Evolutionary conservation across 1,140 invertebrate species (phyloP).

Genomic region (Chlorops oryzae): DNA sequence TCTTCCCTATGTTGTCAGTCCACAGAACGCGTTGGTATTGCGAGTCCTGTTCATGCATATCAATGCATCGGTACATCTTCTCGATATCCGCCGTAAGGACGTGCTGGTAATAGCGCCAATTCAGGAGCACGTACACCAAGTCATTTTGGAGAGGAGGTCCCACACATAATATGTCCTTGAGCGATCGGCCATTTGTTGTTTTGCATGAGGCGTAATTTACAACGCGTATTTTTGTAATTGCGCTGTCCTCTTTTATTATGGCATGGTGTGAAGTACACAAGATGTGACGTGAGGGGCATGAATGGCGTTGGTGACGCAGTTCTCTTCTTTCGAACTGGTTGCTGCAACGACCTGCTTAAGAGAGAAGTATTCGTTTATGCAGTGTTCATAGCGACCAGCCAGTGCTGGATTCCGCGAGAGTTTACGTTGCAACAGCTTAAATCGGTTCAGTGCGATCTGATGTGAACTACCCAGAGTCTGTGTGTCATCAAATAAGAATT

Average conservation of each 20-base stretch:
- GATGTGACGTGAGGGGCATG: too few relatives aligned
- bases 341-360: slow-evolving; percentile 30
- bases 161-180: slow-evolving; percentile 37
- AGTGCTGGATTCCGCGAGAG: slow-evolving; percentile 38
- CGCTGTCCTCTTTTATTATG: slow-evolving; percentile 4
- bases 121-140: slow-evolving; percentile 38
- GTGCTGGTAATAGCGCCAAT: slow-evolving; percentile 32
- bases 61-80: slow-evolving; percentile 48
- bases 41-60: slow-evolving; percentile 28
- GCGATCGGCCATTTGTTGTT: slow-evolving; percentile 17
- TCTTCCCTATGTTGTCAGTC: slow-evolving; percentile 17
- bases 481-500: too few relatives aligned
- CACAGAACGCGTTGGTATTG: slow-evolving; percentile 48
- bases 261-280: slow-evolving; percentile 13
- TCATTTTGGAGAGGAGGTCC: slow-evolving; percentile 34
- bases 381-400: too few relatives aligned
- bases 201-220: slow-evolving; percentile 29
- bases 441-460: too few relatives aligned
- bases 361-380: slow-evolving; percentile 13
- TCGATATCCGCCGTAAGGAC: slow-evolving; percentile 38
- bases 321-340: too few relatives aligned
- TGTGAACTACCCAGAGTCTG: too few relatives aligned
- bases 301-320: too few relatives aligned
- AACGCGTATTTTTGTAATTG: slow-evolving; percentile 27
- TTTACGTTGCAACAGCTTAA: background rate